Percentiles rank a stretch among this genome's conserved stretches.
Conservation (phyloP, 1,140 invertebrate genomes). For the Papilio polytes region DNA sequence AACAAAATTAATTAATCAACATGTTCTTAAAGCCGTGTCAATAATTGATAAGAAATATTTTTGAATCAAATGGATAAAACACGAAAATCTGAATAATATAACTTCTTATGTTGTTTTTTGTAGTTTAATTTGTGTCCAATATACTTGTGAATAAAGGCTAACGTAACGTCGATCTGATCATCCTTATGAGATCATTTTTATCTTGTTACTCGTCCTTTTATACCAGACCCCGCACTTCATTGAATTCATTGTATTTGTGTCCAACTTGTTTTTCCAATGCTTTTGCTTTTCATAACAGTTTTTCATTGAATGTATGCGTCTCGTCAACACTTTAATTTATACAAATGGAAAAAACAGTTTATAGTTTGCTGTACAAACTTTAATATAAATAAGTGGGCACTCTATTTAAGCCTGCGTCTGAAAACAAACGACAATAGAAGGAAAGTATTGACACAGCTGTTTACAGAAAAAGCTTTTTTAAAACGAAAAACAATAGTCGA, state of each 20-base stretch:
- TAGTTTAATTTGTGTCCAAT: not conserved
- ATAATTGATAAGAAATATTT: not conserved
- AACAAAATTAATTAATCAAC: not conserved
- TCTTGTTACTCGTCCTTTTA: not conserved
- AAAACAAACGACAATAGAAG: not conserved
- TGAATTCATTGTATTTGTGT: not conserved
- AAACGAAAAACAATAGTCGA: slow-evolving; percentile 12
- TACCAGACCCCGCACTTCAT: not conserved
- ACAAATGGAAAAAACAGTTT: not conserved
- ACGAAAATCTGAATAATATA: not conserved
- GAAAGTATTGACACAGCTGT: slow-evolving; percentile 4
- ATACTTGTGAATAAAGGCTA: not conserved
- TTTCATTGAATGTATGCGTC: not conserved
- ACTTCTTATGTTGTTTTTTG: not conserved
- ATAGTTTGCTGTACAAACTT: not conserved
- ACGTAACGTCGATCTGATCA: not conserved
- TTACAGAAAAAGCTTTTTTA: slow-evolving; percentile 8
- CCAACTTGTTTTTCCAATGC: not conserved
- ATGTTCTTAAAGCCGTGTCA: not conserved
- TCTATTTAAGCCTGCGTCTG: not conserved
- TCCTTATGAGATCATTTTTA: not conserved
- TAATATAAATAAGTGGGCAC: slow-evolving; percentile 10
- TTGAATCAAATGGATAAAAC: not conserved
- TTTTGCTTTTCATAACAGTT: not conserved
- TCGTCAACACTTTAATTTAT: not conserved